Evolutionary conservation across 2,888 invertebrate genomes (phyloP).

Genomic region (Pedicia rivosa): DNA sequence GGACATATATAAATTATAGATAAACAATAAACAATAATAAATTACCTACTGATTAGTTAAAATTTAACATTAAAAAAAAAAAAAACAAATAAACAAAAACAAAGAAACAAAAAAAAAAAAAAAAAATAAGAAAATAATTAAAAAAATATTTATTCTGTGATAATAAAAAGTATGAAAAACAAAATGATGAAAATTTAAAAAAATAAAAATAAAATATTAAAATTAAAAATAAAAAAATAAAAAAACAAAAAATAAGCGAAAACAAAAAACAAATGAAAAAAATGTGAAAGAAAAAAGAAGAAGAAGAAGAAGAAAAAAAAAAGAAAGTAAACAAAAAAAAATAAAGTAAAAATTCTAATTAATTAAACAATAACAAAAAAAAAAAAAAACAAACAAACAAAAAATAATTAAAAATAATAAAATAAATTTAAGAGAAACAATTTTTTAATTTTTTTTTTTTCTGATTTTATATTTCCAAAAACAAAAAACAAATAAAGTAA

Average conservation of each 20-base stretch:
- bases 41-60: too few species aligned
- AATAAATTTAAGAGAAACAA: too few species aligned
- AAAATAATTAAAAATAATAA: slow-evolving; percentile 32
- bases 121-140: slow-evolving; percentile 14
- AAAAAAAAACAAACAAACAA: slow-evolving; percentile 27
- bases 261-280: too few species aligned
- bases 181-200: slow-evolving; percentile 9
- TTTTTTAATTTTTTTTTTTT: too few species aligned
- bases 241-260: slow-evolving; percentile 20
- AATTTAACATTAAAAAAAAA: slow-evolving; percentile 13
- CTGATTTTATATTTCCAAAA: too few species aligned
- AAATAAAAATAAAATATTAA: slow-evolving; percentile 6
- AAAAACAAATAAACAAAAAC: slow-evolving; percentile 12
- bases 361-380: background rate
- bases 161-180: slow-evolving; percentile 11
- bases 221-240: slow-evolving; percentile 12
- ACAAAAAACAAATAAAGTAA: too few species aligned
- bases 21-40: too few species aligned
- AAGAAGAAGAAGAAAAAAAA: too few species aligned
- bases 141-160: slow-evolving; percentile 13
- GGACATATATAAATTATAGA: too few species aligned
- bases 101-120: slow-evolving; percentile 13
- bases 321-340: slow-evolving; percentile 24
- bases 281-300: too few species aligned
- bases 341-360: slow-evolving; percentile 20